Base-by-base conservation (phyloP, 2,797 vertebrate species). In the Cetoscarus ocellatus region DNA sequence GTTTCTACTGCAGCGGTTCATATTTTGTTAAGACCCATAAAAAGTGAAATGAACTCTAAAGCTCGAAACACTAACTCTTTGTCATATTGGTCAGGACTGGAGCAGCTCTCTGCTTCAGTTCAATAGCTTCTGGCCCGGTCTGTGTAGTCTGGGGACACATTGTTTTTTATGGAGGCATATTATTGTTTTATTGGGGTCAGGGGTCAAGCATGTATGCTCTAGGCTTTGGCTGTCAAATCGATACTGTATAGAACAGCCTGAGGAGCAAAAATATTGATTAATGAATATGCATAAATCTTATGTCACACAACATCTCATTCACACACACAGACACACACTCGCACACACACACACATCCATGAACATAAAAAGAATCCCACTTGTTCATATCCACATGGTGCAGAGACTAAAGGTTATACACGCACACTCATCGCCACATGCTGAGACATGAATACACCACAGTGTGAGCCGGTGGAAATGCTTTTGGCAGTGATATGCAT, bases 241-340 rank as follows among this genome's bases (percentile, higher is more conserved):
- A 94, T 93, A 88, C 61, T 27, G 61, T 73, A 87, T 75, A 54
- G 76, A 86, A 66, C 69, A 82, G 76, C 64, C 73, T 45, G 69
- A 68, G 79, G 76, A 84, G 73, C 76, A 79, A 63, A 75, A 62
- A 78, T 85, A 93, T 93, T 88, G 84, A 93, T 91, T 71, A 62
- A 84, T 85, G 76, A 86, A 88, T 84, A 85, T 82, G 64, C 36
- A 55, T 88, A 87, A 82, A 89, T 91, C 80, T 85, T 44, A 71
- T 86, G 72, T 86, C 77, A 63, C 67, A 60, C 59, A 57, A 75
- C 62, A 61, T 67, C 55, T 78, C 52, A 81, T 19, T 64, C 57
- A 52, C 60, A 66, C 39, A 43, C 54, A 8, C 13, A 57, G 44
- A 52, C 56, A 62, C 61, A 15, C 11, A 40, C 58, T 10, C 35